Conservation (phyloP, 2,888 invertebrate species). For the Lasioglossum vierecki region DNA sequence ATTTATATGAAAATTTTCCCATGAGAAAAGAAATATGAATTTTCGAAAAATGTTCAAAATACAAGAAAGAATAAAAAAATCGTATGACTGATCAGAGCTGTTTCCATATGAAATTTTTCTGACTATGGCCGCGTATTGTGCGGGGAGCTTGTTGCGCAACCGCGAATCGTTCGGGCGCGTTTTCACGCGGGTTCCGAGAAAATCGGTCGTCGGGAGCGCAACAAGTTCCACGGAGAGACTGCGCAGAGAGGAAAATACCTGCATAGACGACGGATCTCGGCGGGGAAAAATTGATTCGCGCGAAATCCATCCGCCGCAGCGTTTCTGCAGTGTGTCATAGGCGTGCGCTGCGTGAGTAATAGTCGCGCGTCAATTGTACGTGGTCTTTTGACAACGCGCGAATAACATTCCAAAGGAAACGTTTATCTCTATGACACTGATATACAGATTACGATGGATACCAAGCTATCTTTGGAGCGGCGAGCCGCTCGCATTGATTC, state of each 20-base stretch:
- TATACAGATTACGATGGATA: constrained; percentile 54
- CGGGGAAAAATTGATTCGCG: constrained; percentile 45
- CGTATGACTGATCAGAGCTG: too few species aligned
- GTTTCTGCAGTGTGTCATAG: constrained; percentile 60
- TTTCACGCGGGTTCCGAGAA: constrained; percentile 37
- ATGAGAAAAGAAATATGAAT: too few species aligned
- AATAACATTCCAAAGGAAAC: constrained; percentile 51
- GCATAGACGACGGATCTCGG: constrained; percentile 1
- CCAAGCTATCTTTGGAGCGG: constrained; percentile 28
- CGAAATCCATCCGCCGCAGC: constrained; percentile 33
- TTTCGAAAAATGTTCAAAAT: too few species aligned
- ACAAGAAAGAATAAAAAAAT: background rate
- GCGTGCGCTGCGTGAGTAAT: constrained; percentile 59
- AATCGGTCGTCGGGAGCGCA: constrained; percentile 33
- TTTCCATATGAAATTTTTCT: background rate
- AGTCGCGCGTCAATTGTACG: constrained; percentile 20
- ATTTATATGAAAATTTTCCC: too few species aligned
- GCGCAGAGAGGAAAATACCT: constrained; percentile 53
- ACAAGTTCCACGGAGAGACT: constrained; percentile 47
- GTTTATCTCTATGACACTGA: constrained; percentile 62
- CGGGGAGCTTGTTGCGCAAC: constrained; percentile 28
- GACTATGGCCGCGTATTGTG: background rate
- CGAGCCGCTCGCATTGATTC: background rate
- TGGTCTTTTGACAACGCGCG: constrained; percentile 42
- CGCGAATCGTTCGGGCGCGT: constrained; percentile 13